Conservation (phyloP, 2,797 vertebrate genomes). For the Epinephelus awoara region DNA sequence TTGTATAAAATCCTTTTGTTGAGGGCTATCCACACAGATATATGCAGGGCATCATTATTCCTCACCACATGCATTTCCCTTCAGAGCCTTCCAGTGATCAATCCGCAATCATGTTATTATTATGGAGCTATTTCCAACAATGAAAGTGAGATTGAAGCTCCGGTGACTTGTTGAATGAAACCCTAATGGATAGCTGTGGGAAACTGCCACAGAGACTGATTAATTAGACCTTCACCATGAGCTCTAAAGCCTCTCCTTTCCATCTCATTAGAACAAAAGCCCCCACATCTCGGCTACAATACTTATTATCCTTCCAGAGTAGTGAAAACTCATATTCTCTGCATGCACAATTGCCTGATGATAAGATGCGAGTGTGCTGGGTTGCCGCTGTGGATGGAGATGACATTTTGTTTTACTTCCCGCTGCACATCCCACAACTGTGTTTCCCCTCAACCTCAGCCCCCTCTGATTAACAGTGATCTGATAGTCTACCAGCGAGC, state of each 20-base stretch:
- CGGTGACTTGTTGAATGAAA: slow-evolving; percentile 82
- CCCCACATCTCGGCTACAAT: slow-evolving; percentile 87
- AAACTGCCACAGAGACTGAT: slow-evolving; percentile 91
- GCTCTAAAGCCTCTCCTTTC: slow-evolving; percentile 84
- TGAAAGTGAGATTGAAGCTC: slow-evolving; percentile 73
- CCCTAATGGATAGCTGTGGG: slow-evolving; percentile 85
- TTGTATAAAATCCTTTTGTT: slow-evolving; percentile 68
- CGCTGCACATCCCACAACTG: slow-evolving; percentile 74
- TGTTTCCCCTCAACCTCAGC: slow-evolving; percentile 73
- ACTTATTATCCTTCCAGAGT: slow-evolving; percentile 90
- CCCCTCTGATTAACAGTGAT: slow-evolving; percentile 86
- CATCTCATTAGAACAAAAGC: slow-evolving; percentile 89
- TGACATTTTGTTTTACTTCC: slow-evolving; percentile 85
- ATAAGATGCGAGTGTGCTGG: slow-evolving; percentile 70
- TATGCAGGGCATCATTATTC: slow-evolving; percentile 72
- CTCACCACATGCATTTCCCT: slow-evolving; percentile 73
- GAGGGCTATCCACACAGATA: slow-evolving; percentile 46
- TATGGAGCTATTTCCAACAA: slow-evolving; percentile 81
- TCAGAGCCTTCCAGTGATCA: slow-evolving; percentile 79
- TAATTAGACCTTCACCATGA: slow-evolving; percentile 92
- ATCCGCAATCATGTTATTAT: slow-evolving; percentile 83
- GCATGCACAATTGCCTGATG: slow-evolving; percentile 86
- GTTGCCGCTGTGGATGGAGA: slow-evolving; percentile 52
- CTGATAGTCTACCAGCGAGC: slow-evolving; percentile 76
- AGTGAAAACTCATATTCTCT: slow-evolving; percentile 90